These are phyloP conservation scores for Zaprionus vittiger DNA, from an alignment of 1,140 invertebrate genomes.

Conservation along the genomic window DNA sequence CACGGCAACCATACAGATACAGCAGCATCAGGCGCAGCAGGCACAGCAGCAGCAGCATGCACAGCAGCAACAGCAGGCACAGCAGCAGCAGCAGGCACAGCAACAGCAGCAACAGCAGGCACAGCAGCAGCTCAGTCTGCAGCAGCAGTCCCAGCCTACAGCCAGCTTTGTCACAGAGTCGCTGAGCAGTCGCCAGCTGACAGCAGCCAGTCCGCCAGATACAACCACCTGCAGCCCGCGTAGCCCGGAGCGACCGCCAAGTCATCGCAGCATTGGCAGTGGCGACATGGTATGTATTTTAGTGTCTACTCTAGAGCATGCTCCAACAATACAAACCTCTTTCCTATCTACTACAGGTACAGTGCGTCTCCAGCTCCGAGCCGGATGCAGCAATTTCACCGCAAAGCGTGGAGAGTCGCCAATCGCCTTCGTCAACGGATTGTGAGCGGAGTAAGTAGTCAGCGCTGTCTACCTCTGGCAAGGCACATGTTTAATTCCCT, in stretches of 20 bases:
- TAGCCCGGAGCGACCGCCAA: slow-evolving; percentile 78
- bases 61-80: slow-evolving; percentile 84
- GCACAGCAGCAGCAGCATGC: slow-evolving; percentile 82
- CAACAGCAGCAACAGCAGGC: slow-evolving; percentile 27
- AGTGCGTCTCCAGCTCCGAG: slow-evolving; percentile 93
- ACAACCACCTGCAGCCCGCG: slow-evolving; percentile 92
- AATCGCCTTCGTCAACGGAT: slow-evolving; percentile 79
- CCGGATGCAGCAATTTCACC: slow-evolving; percentile 87
- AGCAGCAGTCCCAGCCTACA: slow-evolving; percentile 32
- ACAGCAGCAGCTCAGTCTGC: slow-evolving; percentile 71
- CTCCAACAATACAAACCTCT: neutral
- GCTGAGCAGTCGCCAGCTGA: slow-evolving; percentile 80
- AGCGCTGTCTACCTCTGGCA: neutral
- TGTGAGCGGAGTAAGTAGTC: slow-evolving; percentile 71
- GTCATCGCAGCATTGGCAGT: slow-evolving; percentile 82
- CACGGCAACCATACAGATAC: slow-evolving; percentile 85
- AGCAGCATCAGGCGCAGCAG: slow-evolving; percentile 85
- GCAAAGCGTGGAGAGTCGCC: slow-evolving; percentile 72
- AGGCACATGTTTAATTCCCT: neutral
- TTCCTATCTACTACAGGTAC: slow-evolving; percentile 87
- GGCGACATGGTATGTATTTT: slow-evolving; percentile 76
- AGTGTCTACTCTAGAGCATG: neutral
- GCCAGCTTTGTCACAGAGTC: slow-evolving; percentile 80
- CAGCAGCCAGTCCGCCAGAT: slow-evolving; percentile 87
- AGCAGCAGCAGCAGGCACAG: slow-evolving; percentile 25